phyloP scores from a whole-genome alignment of 2,113 vertebrate species.

The Festucalex cinctus region DNA sequence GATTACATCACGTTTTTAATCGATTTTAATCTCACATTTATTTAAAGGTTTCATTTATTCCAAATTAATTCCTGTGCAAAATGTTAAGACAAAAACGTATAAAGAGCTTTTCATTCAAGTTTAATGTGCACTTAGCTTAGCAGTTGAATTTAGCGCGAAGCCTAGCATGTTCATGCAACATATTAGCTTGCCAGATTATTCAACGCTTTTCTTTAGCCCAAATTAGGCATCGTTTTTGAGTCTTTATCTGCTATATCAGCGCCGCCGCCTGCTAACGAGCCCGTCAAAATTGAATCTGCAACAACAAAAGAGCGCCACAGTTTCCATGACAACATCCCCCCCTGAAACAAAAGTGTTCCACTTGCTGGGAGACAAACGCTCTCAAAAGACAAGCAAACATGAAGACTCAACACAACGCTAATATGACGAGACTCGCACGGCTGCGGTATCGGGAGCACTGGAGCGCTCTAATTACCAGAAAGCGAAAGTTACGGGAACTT shows the following conservation, averaged over 20 bases:
- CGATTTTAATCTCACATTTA: too few species aligned
- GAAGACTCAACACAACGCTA: neutral
- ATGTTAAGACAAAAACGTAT: too few species aligned
- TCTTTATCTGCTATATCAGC: neutral
- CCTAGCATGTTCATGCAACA: neutral
- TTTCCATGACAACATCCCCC: neutral
- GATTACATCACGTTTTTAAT: too few species aligned
- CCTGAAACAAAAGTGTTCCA: neutral
- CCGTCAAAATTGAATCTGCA: neutral
- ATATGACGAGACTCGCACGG: neutral
- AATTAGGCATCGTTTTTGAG: neutral
- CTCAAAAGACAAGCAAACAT: neutral
- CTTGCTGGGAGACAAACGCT: slow-evolving; percentile 2
- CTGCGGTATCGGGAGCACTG: too few species aligned
- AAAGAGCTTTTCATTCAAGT: too few species aligned
- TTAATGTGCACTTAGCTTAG: neutral
- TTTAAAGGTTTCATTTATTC: too few species aligned
- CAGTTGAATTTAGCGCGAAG: neutral
- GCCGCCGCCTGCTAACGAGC: neutral
- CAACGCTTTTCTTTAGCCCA: neutral
- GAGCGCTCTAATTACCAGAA: neutral
- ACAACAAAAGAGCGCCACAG: slow-evolving; percentile 1
- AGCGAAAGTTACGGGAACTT: too few species aligned
- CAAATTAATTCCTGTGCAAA: too few species aligned
- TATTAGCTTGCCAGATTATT: neutral